Conservation (phyloP, 2,888 invertebrate genomes). For the Micoletzkya japonica region DNA sequence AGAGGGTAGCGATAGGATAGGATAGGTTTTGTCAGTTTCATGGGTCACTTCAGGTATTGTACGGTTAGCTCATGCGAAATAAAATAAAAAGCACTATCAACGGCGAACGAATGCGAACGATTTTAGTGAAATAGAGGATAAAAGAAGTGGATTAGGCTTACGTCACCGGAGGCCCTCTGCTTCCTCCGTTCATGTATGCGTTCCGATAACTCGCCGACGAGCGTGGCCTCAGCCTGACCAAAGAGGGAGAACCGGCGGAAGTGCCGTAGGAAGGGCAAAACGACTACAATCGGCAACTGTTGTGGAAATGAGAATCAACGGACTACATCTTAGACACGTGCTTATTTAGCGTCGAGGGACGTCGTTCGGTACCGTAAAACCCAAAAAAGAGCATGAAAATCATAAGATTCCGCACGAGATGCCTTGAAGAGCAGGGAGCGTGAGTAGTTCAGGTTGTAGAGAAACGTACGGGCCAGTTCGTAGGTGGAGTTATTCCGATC, state of each 20-base stretch:
- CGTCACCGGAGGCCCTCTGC: constrained; percentile 15
- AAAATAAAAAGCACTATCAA: too few species aligned
- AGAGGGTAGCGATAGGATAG: too few species aligned
- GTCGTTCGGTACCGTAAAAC: not conserved
- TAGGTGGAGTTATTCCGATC: constrained; percentile 23
- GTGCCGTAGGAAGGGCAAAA: constrained; percentile 8
- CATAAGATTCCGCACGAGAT: not conserved
- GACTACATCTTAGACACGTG: too few species aligned
- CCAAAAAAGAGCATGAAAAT: not conserved
- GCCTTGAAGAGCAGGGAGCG: constrained; percentile 13
- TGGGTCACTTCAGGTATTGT: not conserved
- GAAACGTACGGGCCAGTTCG: not conserved
- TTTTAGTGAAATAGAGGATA: not conserved
- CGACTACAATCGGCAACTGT: constrained; percentile 17
- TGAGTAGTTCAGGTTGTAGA: constrained; percentile 6
- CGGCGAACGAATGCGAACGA: not conserved
- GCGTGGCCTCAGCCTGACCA: constrained; percentile 8
- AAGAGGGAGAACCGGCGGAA: constrained; percentile 16
- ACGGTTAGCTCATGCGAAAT: too few species aligned
- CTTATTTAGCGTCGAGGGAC: not conserved
- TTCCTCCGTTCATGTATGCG: constrained; percentile 5
- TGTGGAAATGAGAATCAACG: too few species aligned
- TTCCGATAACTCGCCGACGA: constrained; percentile 15
- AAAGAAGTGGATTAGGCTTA: not conserved
- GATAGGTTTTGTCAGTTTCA: too few species aligned